Evolutionary conservation across 2,113 vertebrate genomes (phyloP), one percentile per base, ranked within the genome.

Genomic region (Garra rufa): DNA sequence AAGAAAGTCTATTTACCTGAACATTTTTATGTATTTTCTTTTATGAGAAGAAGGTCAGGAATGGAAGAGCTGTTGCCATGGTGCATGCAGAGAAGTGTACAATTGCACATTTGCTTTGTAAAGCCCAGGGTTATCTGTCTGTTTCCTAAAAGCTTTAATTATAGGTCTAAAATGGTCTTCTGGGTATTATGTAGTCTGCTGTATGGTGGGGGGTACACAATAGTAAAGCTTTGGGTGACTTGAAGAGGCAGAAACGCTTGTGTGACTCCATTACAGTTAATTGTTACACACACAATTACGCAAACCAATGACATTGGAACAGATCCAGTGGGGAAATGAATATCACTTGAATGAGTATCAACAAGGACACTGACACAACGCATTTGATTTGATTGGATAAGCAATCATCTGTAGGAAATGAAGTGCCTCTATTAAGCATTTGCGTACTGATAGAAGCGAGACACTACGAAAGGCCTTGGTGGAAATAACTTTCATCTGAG

Each of bases 121-220:
- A 41, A 76, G 28, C 44, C 70, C 17, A 24, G 11, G 43, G 30
- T 78, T 78, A 81, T 78, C 73, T 10, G 24, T 57, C 43, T 19
- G 28, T 74, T 30, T 78, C 44, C 34, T 63, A 28, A 85, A 82
- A 85, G 34, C 30, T 80, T 80, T 83, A 79, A 83, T 74, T 83
- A 50, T 21, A 26, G 28, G 5, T 70, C 24, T 61, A 34, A 10
- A 82, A 80, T 21, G n/a, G 26, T n/a, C 65, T 46, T 71, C 41
- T 71, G 63, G 0, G 48, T 24, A 34, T 70, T 61, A 67, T 81
- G 24, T 14, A 81, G 26, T 76, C 2, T 44, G 50, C 26, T 9
- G 10, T 21, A 76, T 19, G 41, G 50, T 52, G 48, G 10, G 21
- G 8, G 41, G 2, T 24, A 30, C 61, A 84, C 9, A 43, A 30